Evolutionary conservation across 2,888 invertebrate species (phyloP).

Genomic region (Seira musarum): DNA sequence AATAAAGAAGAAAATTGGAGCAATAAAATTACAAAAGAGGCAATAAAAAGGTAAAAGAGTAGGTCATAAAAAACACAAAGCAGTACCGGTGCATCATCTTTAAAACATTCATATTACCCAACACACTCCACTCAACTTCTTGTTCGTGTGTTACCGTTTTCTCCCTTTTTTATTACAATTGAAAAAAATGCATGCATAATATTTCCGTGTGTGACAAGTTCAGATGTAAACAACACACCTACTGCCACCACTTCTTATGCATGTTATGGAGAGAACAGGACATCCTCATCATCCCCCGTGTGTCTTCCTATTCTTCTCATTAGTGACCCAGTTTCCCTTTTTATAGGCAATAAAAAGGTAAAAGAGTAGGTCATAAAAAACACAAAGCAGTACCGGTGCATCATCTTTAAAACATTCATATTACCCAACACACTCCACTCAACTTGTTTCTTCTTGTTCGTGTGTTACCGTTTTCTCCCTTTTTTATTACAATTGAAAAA

Average conservation of each 20-base stretch:
- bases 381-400: constrained; percentile 51
- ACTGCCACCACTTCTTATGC: no score
- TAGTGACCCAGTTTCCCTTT: constrained; percentile 61
- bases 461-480: constrained; percentile 28
- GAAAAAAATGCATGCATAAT: constrained; percentile 11
- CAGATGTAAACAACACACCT: background rate
- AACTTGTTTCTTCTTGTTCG: background rate
- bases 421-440: constrained; percentile 26
- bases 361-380: constrained; percentile 44
- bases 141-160: constrained; percentile 32
- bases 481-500: background rate
- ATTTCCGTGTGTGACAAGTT: constrained; percentile 49
- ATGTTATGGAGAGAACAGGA: no score
- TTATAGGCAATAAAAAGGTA: constrained; percentile 54
- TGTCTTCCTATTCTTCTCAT: constrained; percentile 50
- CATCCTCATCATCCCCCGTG: constrained; percentile 36
- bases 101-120: constrained; percentile 42
- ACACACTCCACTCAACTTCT: constrained; percentile 17
- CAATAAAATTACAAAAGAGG: constrained; percentile 58
- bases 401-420: constrained; percentile 39
- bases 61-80: constrained; percentile 54
- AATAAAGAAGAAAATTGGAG: constrained; percentile 53
- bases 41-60: constrained; percentile 52
- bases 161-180: background rate
- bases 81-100: constrained; percentile 37